Evolutionary conservation across 2,797 vertebrate genomes (phyloP).

Genomic region (Notolepis coatsorum): DNA sequence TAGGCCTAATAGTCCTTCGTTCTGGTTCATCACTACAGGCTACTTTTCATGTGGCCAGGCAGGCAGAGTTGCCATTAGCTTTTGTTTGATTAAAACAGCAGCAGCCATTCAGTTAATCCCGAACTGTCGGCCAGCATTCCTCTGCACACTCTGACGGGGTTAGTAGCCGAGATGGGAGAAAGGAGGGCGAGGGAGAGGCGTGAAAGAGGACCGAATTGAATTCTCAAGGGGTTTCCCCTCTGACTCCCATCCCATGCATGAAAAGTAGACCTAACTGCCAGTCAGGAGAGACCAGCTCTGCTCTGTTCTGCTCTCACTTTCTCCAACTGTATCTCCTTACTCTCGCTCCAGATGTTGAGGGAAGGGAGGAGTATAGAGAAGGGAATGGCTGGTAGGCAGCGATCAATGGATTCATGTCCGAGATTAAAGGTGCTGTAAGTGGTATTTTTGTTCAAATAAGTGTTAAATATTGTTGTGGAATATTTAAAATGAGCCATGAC

Average conservation of each 20-base stretch:
- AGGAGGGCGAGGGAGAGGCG: constrained; percentile 27
- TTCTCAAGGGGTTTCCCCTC: not conserved
- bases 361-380: not conserved
- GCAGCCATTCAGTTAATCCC: constrained; percentile 56
- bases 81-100: constrained; percentile 57
- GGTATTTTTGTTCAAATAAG: no score
- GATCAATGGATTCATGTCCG: no score
- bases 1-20: constrained; percentile 18
- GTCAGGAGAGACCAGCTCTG: constrained; percentile 4
- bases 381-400: no score
- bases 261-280: constrained; percentile 9
- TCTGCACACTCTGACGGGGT: constrained; percentile 8
- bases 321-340: constrained; percentile 32
- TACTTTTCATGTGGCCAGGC: constrained; percentile 14
- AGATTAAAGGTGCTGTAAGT: no score
- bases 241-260: not conserved
- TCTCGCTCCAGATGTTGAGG: constrained; percentile 52
- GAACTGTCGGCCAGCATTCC: constrained; percentile 25
- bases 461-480: no score
- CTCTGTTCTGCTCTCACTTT: not conserved
- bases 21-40: constrained; percentile 9
- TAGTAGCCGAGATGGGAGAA: constrained; percentile 13
- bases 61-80: constrained; percentile 21
- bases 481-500: no score
- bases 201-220: constrained; percentile 1